Conservation (phyloP, 2,113 vertebrate genomes). For the Edolisoma coerulescens region DNA sequence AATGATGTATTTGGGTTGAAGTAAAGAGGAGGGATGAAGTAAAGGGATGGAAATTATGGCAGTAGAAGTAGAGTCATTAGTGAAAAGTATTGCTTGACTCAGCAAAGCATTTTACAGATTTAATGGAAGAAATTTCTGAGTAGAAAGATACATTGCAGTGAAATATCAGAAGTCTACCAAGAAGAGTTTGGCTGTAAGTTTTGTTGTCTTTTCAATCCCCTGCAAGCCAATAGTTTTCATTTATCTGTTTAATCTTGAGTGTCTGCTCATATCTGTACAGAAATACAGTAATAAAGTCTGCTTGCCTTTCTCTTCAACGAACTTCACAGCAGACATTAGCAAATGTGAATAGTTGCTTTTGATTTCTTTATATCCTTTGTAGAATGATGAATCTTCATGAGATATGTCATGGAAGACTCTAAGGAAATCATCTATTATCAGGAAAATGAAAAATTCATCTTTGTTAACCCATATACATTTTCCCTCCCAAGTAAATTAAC, state of each 20-base stretch:
- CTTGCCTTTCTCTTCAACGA: not conserved
- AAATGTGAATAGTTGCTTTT: slow-evolving; percentile 4
- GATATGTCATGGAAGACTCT: slow-evolving; percentile 12
- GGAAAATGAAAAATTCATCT: slow-evolving; percentile 42
- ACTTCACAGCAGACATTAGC: not conserved
- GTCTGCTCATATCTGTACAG: not conserved
- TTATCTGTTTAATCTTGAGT: not conserved
- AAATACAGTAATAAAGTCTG: not conserved
- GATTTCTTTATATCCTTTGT: not conserved
- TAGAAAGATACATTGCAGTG: not conserved
- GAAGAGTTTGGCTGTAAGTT: not conserved
- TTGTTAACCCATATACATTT: slow-evolving; percentile 18
- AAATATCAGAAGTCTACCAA: not conserved
- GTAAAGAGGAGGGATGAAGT: not conserved
- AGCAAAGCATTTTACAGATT: not conserved
- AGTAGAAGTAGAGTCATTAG: not conserved
- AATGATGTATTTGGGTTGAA: not conserved
- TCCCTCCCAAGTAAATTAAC: slow-evolving; percentile 9
- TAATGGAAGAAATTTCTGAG: not conserved
- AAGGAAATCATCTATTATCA: slow-evolving; percentile 46
- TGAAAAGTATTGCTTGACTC: not conserved
- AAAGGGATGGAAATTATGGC: not conserved
- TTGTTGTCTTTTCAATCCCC: not conserved
- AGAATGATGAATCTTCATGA: slow-evolving; percentile 17
- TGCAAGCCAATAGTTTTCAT: not conserved